Evolutionary conservation across 2,113 vertebrate genomes (phyloP), one percentile per base, ranked within the genome.

Genomic region (Anoplopoma fimbria): DNA sequence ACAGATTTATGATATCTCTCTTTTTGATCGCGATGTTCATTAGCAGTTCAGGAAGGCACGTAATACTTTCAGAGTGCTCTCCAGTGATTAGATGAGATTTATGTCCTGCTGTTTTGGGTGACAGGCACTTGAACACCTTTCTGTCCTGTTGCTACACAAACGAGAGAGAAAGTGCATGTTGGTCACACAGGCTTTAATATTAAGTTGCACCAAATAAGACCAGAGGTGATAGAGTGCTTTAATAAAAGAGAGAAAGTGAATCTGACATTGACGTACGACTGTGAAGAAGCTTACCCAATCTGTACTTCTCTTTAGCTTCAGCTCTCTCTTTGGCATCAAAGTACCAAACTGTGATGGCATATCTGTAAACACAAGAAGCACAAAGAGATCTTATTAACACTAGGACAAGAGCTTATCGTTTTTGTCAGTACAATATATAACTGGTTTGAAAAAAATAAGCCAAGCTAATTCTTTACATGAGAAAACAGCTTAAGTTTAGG

Each of bases 291-390:
- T 82, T 87, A 98, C 97, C 96, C 80, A 96, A 88, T 89, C 90
- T 93, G 91, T 97, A 97, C 88, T 96, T 97, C 90, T 97, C 96
- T 91, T 97, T 98, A 88, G 97, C 97, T 86, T 96, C 96, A 40
- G 96, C 95, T 85, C 97, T 91, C 91, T 98, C 97, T 95, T 97
- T 96, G 81, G 97, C 97, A 84, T 98, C 97, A 89, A 98, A 98
- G 96, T 98, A 98, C 97, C 97, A 98, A 93, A 98, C 96, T 23
- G 97, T 98, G 94, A 98, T 97, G 90, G 97, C 97, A 82, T 97
- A 98, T 87, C 97, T 98, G 91, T 5, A 72, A 19, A 87, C 55
- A 91, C 58, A 75, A 61, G 51, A 42, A 3, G 65, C 27, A 77
- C 9, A 77, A 31, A 33, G 12, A 81, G 3, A 61, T 34, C 5